phyloP scores from a whole-genome alignment of 2,113 vertebrate genomes.

The Sander vitreus region DNA sequence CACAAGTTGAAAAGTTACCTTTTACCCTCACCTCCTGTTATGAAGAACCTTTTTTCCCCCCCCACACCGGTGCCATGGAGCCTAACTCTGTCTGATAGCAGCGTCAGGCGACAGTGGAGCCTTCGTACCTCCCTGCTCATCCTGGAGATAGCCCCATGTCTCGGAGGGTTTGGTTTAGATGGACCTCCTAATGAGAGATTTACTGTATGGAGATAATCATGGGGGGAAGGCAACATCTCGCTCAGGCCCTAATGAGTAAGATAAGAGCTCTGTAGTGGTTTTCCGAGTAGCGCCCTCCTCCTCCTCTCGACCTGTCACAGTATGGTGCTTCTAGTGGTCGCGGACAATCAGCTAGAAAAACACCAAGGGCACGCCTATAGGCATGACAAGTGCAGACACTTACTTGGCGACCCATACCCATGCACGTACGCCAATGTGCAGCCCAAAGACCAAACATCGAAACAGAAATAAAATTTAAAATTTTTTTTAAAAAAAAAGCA shows the following conservation, averaged over 20 bases:
- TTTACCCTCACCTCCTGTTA: not conserved
- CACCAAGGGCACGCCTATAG: slow-evolving; percentile 23
- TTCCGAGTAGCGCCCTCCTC: slow-evolving; percentile 48
- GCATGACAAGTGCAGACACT: slow-evolving; percentile 19
- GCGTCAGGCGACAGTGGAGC: slow-evolving; percentile 41
- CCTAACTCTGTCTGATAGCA: slow-evolving; percentile 9
- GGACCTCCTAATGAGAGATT: slow-evolving; percentile 78
- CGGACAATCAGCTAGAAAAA: slow-evolving; percentile 69
- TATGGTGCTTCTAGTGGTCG: slow-evolving; percentile 51
- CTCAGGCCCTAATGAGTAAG: slow-evolving; percentile 75
- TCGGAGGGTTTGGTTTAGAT: slow-evolving; percentile 57
- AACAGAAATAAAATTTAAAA: slow-evolving; percentile 1
- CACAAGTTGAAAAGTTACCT: not conserved
- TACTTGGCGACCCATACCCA: not conserved
- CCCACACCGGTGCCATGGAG: not conserved
- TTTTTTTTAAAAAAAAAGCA: not conserved
- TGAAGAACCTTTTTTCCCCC: not conserved
- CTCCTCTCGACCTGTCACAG: slow-evolving; percentile 43
- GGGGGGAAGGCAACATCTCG: slow-evolving; percentile 57
- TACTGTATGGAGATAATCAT: slow-evolving; percentile 78
- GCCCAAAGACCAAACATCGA: slow-evolving; percentile 11
- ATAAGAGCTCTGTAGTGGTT: slow-evolving; percentile 75
- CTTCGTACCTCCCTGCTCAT: slow-evolving; percentile 19
- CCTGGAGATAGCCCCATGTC: slow-evolving; percentile 41
- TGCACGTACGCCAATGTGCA: not conserved